Conservation (phyloP, 2,113 vertebrate genomes). For the Bubo blakistoni region DNA sequence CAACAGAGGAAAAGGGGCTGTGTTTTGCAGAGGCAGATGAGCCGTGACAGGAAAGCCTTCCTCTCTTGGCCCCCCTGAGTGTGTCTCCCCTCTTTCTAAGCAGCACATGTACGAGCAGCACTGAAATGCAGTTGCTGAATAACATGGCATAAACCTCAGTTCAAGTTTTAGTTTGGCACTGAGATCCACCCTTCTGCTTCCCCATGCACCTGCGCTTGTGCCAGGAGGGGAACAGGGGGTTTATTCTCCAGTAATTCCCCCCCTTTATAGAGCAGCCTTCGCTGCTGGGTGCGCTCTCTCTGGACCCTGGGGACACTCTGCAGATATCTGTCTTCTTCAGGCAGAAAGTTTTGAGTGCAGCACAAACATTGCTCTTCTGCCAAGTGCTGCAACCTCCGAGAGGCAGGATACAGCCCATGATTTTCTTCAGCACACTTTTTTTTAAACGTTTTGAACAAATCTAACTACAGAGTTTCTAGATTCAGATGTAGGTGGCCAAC, state of each 20-base stretch:
- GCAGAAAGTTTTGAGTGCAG: neutral
- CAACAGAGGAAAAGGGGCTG: neutral
- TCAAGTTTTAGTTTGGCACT: neutral
- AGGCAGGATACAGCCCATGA: neutral
- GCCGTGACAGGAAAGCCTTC: neutral
- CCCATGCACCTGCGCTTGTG: neutral
- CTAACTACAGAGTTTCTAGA: neutral
- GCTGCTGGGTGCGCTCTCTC: neutral
- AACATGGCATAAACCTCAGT: neutral
- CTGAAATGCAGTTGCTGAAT: neutral
- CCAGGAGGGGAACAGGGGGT: neutral
- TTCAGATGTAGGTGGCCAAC: neutral
- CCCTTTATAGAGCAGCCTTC: neutral
- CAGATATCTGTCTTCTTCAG: neutral
- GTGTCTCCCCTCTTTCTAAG: neutral
- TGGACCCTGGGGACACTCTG: neutral
- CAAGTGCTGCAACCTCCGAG: neutral
- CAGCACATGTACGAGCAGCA: fast-evolving
- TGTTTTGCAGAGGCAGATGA: neutral
- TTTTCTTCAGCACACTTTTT: neutral
- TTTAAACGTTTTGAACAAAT: neutral
- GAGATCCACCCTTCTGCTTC: neutral
- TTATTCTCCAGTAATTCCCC: neutral
- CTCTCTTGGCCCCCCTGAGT: fast-evolving
- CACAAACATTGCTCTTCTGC: neutral